Evolutionary conservation across 2,888 invertebrate species (phyloP).

Genomic region (Ligdia adustata): DNA sequence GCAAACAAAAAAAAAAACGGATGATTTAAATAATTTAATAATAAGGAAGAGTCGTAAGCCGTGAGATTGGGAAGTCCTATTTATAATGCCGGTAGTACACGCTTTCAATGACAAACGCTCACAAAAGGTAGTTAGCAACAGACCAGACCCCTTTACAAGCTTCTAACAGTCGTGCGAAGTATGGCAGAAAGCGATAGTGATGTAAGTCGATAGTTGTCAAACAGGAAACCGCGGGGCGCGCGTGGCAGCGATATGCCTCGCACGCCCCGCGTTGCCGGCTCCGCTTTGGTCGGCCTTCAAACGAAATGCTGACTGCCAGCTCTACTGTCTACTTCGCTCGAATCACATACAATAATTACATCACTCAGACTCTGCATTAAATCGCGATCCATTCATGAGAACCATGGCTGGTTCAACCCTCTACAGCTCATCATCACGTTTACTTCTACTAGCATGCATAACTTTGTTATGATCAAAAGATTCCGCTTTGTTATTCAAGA

Average conservation of each 20-base stretch:
- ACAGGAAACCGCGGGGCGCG: conserved; percentile 81
- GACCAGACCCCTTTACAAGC: conserved; percentile 74
- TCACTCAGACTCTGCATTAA: conserved; percentile 67
- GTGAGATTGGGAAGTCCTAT: conserved; percentile 65
- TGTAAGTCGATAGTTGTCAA: conserved; percentile 83
- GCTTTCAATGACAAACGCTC: conserved; percentile 68
- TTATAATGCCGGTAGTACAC: conserved; percentile 70
- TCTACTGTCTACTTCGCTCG: conserved; percentile 26
- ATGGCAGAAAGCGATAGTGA: conserved; percentile 82
- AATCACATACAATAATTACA: conserved; percentile 72
- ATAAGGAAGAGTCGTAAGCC: conserved; percentile 65
- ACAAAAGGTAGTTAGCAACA: conserved; percentile 72
- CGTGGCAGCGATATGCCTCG: conserved; percentile 73
- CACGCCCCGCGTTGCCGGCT: conserved; percentile 73
- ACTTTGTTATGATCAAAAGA: conserved; percentile 42
- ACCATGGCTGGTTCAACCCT: conserved; percentile 51
- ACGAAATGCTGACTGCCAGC: conserved; percentile 67
- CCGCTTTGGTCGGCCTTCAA: conserved; percentile 52
- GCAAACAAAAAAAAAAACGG: conserved; percentile 51
- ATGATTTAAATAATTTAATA: conserved; percentile 61
- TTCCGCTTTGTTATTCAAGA: conserved; percentile 34
- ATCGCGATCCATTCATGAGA: conserved; percentile 74
- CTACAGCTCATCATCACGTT: conserved; percentile 49
- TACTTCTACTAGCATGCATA: conserved; percentile 13
- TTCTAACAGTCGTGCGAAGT: conserved; percentile 75